phyloP scores from a whole-genome alignment of 1,140 invertebrate genomes.

The Nephila pilipes region DNA sequence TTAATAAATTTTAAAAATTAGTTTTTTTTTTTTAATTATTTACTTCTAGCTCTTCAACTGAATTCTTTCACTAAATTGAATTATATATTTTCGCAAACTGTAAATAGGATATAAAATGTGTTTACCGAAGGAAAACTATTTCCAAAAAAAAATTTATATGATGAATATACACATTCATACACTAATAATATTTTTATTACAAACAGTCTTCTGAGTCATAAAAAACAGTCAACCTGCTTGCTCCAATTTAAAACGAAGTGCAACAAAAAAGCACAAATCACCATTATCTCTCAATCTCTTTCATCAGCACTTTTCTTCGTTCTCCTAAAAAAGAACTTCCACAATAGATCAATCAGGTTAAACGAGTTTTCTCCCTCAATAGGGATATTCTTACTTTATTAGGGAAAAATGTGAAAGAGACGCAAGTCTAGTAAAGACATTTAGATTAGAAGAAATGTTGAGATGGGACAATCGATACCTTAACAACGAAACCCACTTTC shows the following conservation, averaged over 20 bases:
- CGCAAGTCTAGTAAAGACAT: background rate
- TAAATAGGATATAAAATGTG: too few relatives aligned
- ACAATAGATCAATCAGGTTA: background rate
- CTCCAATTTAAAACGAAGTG: background rate
- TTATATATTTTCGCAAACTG: too few relatives aligned
- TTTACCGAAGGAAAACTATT: too few relatives aligned
- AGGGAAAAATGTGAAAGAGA: background rate
- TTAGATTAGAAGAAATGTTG: conserved; percentile 49
- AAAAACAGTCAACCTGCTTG: too few relatives aligned
- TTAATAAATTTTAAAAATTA: too few relatives aligned
- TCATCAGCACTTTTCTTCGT: background rate
- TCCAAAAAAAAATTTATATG: too few relatives aligned
- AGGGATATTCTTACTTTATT: background rate
- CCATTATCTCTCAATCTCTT: background rate
- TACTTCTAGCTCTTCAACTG: too few relatives aligned
- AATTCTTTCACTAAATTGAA: too few relatives aligned
- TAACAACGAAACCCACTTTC: conserved; percentile 51
- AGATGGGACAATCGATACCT: background rate
- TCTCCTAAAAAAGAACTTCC: background rate
- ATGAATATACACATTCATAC: too few relatives aligned
- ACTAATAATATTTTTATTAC: too few relatives aligned
- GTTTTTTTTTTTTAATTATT: too few relatives aligned
- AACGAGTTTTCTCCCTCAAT: background rate
- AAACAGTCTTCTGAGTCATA: too few relatives aligned
- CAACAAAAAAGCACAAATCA: background rate